Evolutionary conservation across 92 coral and sea anemone genomes (phyloP).

Genomic region (Porites lobata): DNA sequence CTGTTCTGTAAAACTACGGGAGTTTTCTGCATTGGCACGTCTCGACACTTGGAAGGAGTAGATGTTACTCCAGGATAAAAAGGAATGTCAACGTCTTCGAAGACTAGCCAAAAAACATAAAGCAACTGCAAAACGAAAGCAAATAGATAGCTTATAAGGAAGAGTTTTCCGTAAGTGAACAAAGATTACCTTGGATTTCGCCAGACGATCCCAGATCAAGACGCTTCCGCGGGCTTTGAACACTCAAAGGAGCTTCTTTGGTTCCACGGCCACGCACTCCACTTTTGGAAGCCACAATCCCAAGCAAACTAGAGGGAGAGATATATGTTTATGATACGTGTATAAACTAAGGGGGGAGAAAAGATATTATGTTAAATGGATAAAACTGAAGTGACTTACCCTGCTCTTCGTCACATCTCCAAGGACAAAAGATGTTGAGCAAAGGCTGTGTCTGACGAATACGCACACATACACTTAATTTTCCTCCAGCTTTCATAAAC

Average conservation of each 20-base stretch:
- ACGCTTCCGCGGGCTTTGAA: conserved; percentile 21
- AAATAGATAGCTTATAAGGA: neutral
- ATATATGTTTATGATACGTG: too few species aligned
- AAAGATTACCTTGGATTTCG: neutral
- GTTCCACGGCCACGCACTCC: too few species aligned
- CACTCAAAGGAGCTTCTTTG: neutral
- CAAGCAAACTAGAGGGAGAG: too few species aligned
- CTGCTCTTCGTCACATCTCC: too few species aligned
- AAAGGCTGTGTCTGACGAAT: too few species aligned
- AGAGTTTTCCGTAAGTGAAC: neutral
- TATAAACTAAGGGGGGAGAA: conserved; percentile 7
- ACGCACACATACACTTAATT: too few species aligned
- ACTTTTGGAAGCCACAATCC: too few species aligned
- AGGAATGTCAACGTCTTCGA: neutral
- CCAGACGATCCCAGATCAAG: conserved; percentile 12
- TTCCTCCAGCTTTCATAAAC: too few species aligned
- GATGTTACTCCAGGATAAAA: conserved; percentile 13
- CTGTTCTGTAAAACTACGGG: conserved; percentile 30
- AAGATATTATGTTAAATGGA: conserved; percentile 9
- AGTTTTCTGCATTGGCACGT: conserved; percentile 11
- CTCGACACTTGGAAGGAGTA: conserved; percentile 1
- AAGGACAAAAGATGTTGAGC: too few species aligned
- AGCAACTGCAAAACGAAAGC: conserved; percentile 1
- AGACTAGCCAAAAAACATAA: neutral
- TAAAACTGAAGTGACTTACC: neutral